phyloP scores from a whole-genome alignment of 1,140 invertebrate species.

The Bombus terrestris region DNA sequence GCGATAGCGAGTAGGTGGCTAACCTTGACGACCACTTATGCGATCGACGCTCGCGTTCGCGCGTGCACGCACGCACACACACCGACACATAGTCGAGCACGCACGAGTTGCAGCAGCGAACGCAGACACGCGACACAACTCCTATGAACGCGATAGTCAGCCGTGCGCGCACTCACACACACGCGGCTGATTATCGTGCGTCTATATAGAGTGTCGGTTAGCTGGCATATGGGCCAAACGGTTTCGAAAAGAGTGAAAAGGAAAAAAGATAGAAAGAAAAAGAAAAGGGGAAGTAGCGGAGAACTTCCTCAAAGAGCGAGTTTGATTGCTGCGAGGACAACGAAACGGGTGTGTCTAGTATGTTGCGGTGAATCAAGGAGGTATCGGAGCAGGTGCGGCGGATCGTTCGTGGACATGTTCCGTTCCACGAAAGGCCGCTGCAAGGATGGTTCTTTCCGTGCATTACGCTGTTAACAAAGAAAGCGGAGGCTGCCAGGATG shows the following conservation, averaged over 20 bases:
- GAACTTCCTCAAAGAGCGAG: constrained; percentile 44
- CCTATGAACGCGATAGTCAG: not conserved
- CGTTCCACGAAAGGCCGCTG: constrained; percentile 17
- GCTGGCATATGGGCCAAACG: constrained; percentile 56
- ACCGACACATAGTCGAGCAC: not conserved
- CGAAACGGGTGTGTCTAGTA: constrained; percentile 51
- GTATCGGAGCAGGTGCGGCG: constrained; percentile 60
- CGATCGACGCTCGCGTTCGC: constrained; percentile 40
- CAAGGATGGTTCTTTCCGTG: constrained; percentile 7
- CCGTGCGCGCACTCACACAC: too few species aligned
- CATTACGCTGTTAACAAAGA: not conserved
- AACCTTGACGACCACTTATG: constrained; percentile 76
- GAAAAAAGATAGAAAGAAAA: too few species aligned
- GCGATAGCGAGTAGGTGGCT: constrained; percentile 74
- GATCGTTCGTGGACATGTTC: not conserved
- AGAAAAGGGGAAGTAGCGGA: constrained; percentile 22
- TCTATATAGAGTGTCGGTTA: constrained; percentile 28
- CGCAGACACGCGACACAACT: not conserved
- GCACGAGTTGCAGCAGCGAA: not conserved
- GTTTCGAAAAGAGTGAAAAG: not conserved
- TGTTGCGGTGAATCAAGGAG: constrained; percentile 47
- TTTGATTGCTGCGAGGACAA: not conserved
- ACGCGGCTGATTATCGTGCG: not conserved
- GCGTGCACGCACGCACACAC: not conserved
- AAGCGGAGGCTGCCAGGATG: constrained; percentile 1